Conservation (phyloP, 2,888 invertebrate genomes). For the Protodeltote pygarga region DNA sequence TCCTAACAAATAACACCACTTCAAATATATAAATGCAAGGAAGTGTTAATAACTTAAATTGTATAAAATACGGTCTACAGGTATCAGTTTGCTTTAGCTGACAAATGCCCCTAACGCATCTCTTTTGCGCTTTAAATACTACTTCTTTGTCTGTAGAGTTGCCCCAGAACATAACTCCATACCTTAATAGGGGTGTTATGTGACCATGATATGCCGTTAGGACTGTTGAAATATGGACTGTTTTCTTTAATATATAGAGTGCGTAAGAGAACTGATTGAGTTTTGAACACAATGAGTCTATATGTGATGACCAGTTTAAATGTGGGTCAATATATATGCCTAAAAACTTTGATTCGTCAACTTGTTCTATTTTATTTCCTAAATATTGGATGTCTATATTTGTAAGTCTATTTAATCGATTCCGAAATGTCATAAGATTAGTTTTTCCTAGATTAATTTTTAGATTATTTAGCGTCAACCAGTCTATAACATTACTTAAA, state of each 20-base stretch:
- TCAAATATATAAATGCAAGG: neutral
- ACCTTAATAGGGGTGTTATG: too few relatives aligned
- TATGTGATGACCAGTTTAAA: too few relatives aligned
- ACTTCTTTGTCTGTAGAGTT: neutral
- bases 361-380: too few relatives aligned
- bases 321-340: too few relatives aligned
- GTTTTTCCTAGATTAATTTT: neutral
- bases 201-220: too few relatives aligned
- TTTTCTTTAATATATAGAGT: too few relatives aligned
- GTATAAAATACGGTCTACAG: neutral
- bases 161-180: conserved; percentile 1
- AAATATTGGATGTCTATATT: too few relatives aligned
- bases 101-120: conserved; percentile 1
- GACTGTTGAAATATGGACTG: too few relatives aligned
- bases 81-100: neutral
- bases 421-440: conserved; percentile 1
- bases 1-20: neutral
- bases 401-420: neutral
- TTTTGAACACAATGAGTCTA: too few relatives aligned
- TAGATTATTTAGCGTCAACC: conserved; percentile 2
- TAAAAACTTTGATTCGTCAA: too few relatives aligned
- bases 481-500: neutral
- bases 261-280: too few relatives aligned
- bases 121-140: neutral
- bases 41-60: neutral